These are phyloP conservation scores for Panulirus ornatus DNA, from an alignment of 1,140 invertebrate species.

Conservation along the genomic window DNA sequence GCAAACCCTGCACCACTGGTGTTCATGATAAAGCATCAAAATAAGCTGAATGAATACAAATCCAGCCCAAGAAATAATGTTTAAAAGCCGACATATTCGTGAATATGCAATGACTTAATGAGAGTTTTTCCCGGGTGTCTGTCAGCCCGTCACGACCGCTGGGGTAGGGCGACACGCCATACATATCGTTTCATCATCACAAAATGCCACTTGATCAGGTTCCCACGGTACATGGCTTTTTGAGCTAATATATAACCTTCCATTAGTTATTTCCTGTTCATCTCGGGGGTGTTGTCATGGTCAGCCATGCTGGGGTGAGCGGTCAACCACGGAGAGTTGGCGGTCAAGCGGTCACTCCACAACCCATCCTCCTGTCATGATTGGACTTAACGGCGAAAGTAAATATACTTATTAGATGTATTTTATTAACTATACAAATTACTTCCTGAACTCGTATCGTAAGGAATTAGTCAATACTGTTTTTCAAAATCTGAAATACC, in stretches of 20 bases:
- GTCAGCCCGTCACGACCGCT: background rate
- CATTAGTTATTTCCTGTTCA: slow-evolving; percentile 51
- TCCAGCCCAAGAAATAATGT: no score
- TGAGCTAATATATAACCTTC: slow-evolving; percentile 26
- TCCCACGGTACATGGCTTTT: slow-evolving; percentile 40
- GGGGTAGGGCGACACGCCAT: background rate
- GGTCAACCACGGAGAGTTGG: slow-evolving; percentile 29
- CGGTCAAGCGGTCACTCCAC: slow-evolving; percentile 42
- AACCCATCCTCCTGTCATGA: background rate
- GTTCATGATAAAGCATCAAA: no score
- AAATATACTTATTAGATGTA: background rate
- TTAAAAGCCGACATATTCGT: no score
- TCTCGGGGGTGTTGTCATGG: slow-evolving; percentile 54
- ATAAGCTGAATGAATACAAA: no score
- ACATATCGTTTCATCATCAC: background rate
- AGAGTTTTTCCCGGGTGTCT: background rate
- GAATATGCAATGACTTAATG: no score
- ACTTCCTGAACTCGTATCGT: no score
- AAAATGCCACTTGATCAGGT: slow-evolving; percentile 34
- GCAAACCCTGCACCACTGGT: no score
- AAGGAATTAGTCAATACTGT: no score
- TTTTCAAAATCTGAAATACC: no score
- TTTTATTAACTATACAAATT: no score
- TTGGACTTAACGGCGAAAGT: background rate
- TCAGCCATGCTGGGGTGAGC: slow-evolving; percentile 39